phyloP scores from a whole-genome alignment of 2,888 invertebrate genomes.

The Mimachlamys varia region DNA sequence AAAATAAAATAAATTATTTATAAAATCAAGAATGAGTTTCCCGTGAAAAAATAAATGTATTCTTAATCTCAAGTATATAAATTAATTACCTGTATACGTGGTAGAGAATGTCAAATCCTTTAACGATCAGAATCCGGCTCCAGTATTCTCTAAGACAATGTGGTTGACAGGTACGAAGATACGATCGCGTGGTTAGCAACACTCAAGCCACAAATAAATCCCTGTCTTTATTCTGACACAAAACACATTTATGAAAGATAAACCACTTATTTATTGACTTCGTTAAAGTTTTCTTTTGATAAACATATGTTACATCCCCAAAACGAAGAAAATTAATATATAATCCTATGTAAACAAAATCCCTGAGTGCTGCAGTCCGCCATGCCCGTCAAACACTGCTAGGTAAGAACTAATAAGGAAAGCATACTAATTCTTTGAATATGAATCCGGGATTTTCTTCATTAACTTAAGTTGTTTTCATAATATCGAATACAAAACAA shows the following conservation, averaged over 20 bases:
- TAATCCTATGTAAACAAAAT: neutral
- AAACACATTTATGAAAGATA: neutral
- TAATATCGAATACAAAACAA: neutral
- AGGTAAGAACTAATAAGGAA: neutral
- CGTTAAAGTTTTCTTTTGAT: neutral
- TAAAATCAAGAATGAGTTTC: neutral
- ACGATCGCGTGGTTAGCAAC: conserved; percentile 52
- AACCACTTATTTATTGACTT: neutral
- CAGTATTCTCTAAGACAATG: conserved; percentile 23
- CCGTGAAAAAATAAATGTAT: neutral
- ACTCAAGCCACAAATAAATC: conserved; percentile 20
- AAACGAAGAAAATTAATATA: neutral
- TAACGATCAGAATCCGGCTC: neutral
- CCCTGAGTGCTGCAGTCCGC: neutral
- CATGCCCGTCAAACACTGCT: conserved; percentile 12
- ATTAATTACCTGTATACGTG: neutral
- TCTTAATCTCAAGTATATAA: neutral
- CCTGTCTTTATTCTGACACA: neutral
- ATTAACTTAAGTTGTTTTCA: too few species aligned
- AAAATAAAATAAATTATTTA: too few species aligned
- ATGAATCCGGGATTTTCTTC: neutral
- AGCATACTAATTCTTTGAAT: neutral
- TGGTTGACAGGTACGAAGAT: conserved; percentile 46
- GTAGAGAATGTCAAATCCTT: neutral
- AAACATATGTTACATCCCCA: neutral